Base-by-base conservation (phyloP, 2,888 invertebrate species). In the Apoda limacodes region DNA sequence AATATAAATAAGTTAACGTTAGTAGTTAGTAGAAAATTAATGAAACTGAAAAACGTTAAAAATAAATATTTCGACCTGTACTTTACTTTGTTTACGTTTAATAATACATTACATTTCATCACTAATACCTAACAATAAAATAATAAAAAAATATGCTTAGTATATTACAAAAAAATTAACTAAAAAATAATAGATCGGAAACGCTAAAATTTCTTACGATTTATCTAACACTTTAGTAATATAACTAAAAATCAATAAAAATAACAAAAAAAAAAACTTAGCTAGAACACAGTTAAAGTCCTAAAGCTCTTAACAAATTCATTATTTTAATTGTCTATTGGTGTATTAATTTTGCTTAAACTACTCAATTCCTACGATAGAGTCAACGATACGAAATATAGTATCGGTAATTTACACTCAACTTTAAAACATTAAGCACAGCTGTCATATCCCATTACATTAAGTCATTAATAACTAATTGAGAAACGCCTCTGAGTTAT, bases 291-390 rank as follows among this genome's bases (percentile, higher is more conserved):
- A 50, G 48, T 56, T 59, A 63, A 65, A 65, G 62, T 60, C 30
- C 29, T 35, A 24, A 11, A 14, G 19, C 21, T 17, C 7, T 17
- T 17, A 17, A 6, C 7, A 17, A 6, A 17, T 20, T 22, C 28
- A 9, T 7, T 56, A 30, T 46, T 48, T 46, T 53, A 61, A 62
- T 59, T 55, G 52, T 65, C 62, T 71, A 72, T 70, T 67, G 66
- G 70, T 72, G 70, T 74, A 65, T 61, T 65, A 52, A 56, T 56
- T 70, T 69, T 60, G 63, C 74, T 74, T 76, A 75, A 50, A 52
- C 72, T 74, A 76, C 62, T 78, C 76, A 80, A 78, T 78, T 80
- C 78, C 78, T 76, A 78, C 56, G 52, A 67, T 74, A 71, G 53
- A 59, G 55, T n/a, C n/a, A n/a, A n/a, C n/a, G n/a, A n/a, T n/a